Base-by-base conservation (phyloP, 2,113 vertebrate genomes). In the Melanerpes aurifrons region DNA sequence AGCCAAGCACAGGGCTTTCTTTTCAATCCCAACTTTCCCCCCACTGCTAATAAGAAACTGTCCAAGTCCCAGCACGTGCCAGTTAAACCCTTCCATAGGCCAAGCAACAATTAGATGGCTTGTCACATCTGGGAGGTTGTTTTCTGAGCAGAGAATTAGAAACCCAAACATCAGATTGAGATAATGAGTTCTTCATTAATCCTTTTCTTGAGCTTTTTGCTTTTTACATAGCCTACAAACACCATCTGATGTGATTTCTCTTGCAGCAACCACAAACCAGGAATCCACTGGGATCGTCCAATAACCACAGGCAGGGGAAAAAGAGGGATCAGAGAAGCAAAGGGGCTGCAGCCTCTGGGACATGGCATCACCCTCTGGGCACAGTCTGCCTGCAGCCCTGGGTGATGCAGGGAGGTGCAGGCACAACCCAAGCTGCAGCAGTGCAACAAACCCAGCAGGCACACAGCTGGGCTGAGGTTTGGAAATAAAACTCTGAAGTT, bases 91-190 rank as follows among this genome's bases (percentile, higher is more conserved):
- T 69, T 92, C 87, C 93, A 71, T 29, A 82, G 91, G 89, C 93
- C 94, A 87, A 31, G 79, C 79, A 80, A 64, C 89, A 94, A 95
- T 94, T 47, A 94, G 87, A 66, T 15, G 79, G 78, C 85, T 91
- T 95, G 91, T 89, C 89, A 93, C 92, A 91, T 85, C 85, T 67
- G 78, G 89, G 91, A 85, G 68, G 84, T 1, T 85, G 81, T 11
- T 74, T 80, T 86, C 59, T 32, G 84, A 85, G 87, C 37, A 69
- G 81, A 94, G 82, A 89, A 94, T 95, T 82, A 93, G 92, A 89
- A 94, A 82, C 50, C 81, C 93, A 93, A 96, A 89, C 87, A 94
- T 92, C 78, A 87, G 87, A 91, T 85, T 89, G 91, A 89, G 87
- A 91, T 93, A 94, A 96, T 73, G 84, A 90, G 77, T 89, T 84